A percentile compares a stretch with the other conserved stretches of the same genome.
Evolutionary conservation across 2,113 vertebrate genomes (phyloP).

Genomic region (Pogona vitticeps): DNA sequence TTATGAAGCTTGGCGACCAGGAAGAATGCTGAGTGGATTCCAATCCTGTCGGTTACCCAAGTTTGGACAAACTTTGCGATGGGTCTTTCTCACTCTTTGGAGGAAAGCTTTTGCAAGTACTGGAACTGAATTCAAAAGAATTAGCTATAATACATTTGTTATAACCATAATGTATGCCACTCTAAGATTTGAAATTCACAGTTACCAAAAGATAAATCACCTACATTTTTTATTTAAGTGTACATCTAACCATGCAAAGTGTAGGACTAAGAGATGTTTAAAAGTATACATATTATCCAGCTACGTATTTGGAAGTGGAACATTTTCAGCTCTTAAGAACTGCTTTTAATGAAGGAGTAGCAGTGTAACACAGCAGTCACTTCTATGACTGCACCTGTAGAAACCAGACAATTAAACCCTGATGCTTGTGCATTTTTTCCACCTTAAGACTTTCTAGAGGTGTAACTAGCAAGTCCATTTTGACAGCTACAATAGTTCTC

Average conservation of each 20-base stretch:
- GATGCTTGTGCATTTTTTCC: background rate
- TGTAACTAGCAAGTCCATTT: background rate
- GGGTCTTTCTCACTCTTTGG: background rate
- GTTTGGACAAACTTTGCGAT: background rate
- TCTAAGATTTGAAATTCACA: too few species aligned
- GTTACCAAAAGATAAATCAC: background rate
- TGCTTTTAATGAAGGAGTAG: too few species aligned
- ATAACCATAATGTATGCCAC: background rate
- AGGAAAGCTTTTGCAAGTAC: background rate
- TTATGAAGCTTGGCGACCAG: background rate
- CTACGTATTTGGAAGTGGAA: background rate
- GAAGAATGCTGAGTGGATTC: background rate
- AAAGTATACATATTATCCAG: background rate
- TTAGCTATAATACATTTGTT: background rate
- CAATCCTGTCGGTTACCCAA: background rate
- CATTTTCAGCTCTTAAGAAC: background rate
- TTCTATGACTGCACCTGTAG: too few species aligned
- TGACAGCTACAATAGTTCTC: background rate
- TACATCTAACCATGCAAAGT: too few species aligned
- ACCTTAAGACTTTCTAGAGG: background rate
- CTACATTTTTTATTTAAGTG: background rate
- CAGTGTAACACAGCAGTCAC: too few species aligned
- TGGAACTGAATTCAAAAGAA: background rate
- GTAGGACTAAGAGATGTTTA: background rate
- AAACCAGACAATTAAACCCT: background rate